A percentile compares a stretch with the other conserved stretches of the same genome.
phyloP scores from a whole-genome alignment of 2,888 invertebrate species.

The Nebria salina region DNA sequence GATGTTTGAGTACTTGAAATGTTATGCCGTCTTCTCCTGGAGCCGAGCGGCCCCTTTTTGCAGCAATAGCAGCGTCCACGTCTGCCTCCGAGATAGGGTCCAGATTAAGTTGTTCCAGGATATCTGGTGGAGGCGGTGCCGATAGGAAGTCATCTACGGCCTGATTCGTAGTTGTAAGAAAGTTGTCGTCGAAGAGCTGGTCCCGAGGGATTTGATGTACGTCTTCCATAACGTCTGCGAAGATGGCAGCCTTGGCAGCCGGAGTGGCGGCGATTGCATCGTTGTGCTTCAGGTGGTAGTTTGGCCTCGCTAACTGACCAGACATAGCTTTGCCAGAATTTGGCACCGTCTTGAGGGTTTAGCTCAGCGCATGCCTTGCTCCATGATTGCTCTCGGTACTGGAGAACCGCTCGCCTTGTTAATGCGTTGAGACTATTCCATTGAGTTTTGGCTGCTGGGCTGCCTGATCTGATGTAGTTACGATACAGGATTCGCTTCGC shows the following conservation, averaged over 20 bases:
- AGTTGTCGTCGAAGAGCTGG: not conserved
- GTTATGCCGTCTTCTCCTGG: not conserved
- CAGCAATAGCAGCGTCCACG: not conserved
- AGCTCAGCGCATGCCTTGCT: not conserved
- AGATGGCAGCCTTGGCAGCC: not conserved
- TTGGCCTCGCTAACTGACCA: not conserved
- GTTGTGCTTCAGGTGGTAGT: not conserved
- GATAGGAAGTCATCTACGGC: not conserved
- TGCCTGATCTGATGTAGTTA: not conserved
- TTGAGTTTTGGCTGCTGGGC: slow-evolving; percentile 1
- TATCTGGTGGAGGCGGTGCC: not conserved
- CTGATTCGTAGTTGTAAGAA: not conserved
- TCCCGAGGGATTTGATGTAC: not conserved
- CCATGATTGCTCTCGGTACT: not conserved
- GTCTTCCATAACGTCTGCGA: too few relatives aligned
- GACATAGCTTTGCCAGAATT: not conserved
- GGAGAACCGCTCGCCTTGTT: not conserved
- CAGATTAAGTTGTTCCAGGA: too few relatives aligned
- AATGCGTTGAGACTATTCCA: slow-evolving; percentile 22
- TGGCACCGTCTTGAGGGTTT: not conserved
- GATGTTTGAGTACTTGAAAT: not conserved
- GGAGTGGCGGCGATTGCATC: not conserved
- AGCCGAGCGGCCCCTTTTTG: not conserved
- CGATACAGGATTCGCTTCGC: not conserved
- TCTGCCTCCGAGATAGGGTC: too few relatives aligned